Evolutionary conservation across 2,797 vertebrate genomes (phyloP), one percentile per base, ranked within the genome.

Genomic region (Naso thynnoides): DNA sequence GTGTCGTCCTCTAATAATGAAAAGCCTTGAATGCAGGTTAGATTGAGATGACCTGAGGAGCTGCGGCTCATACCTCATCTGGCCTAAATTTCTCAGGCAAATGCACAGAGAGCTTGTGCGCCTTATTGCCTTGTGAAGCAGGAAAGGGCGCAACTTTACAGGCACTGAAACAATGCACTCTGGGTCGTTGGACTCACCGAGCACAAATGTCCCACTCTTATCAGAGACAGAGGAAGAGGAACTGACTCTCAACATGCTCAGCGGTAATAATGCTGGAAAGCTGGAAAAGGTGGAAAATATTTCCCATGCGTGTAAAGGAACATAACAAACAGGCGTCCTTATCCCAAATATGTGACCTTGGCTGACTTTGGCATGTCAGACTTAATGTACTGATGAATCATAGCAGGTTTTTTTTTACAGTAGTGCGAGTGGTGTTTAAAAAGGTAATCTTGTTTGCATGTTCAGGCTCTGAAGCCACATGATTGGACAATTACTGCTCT

Each of bases 71-170:
- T 7, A 69, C 64, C 69, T 67, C 19, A 6, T 50, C 33, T 16
- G 21, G 56, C 39, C 60, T 31, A 49, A 76, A 47, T 41, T 47
- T 71, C 19, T 54, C 42, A 38, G 50, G 23, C 39, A 5, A 55
- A 73, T 47, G 7, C 15, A 16, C 11, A 4, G 48, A 36, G 47
- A 19, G 33, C 58, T 47, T 55, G 54, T 62, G 68, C 24, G 11
- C 73, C 76, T 85, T 36, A 84, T 63, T 73, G 72, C 74, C 55
- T 16, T 52, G 72, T 42, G 60, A 79, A 73, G 55, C 88, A 91
- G 89, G 88, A 93, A 93, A 88, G 69, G 87, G 85, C 54, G 76
- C 82, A 85, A 82, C 82, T 86, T 67, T 61, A 78, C 63, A 88
- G 63, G 53, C 63, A 29, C 58, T 39, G 68, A 83, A 92, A 93